These are phyloP conservation scores for Theocolax elegans DNA, from an alignment of 1,140 invertebrate genomes.

Conservation along the genomic window DNA sequence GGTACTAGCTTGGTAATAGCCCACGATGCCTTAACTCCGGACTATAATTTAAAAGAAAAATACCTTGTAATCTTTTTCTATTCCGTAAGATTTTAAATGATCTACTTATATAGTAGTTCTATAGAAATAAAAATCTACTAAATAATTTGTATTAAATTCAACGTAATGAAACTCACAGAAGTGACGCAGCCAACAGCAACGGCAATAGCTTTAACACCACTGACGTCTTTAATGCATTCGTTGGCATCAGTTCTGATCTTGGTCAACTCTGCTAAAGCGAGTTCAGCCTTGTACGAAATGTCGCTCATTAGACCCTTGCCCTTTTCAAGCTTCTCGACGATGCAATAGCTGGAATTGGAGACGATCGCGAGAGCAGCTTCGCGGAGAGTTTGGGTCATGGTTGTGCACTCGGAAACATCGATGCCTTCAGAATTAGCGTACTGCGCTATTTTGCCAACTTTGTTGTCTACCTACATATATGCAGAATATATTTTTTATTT, in stretches of 20 bases:
- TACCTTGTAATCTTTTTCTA: no score
- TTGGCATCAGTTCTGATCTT: constrained; percentile 37
- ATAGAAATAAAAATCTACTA: no score
- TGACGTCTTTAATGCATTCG: constrained; percentile 43
- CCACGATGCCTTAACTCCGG: constrained; percentile 38
- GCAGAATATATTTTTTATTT: no score
- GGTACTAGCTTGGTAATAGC: constrained; percentile 38
- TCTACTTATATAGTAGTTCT: no score
- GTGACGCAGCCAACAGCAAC: constrained; percentile 48
- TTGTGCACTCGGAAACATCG: constrained; percentile 34
- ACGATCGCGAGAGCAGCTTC: constrained; percentile 28
- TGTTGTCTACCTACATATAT: not conserved
- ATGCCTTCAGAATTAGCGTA: not conserved
- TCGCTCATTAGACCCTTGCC: constrained; percentile 39
- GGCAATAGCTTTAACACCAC: constrained; percentile 30
- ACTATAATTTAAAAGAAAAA: no score
- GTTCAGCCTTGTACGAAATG: constrained; percentile 38
- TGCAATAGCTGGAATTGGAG: constrained; percentile 42
- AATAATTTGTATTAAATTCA: no score
- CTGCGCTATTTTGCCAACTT: not conserved
- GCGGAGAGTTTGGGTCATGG: constrained; percentile 24
- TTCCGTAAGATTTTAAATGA: no score
- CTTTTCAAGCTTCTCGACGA: constrained; percentile 42
- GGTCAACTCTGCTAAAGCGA: constrained; percentile 29
- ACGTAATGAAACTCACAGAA: constrained; percentile 48